Percentiles rank a stretch among this genome's conserved stretches.
Conservation (phyloP, 2,888 invertebrate genomes). For the Axea sp. region DNA sequence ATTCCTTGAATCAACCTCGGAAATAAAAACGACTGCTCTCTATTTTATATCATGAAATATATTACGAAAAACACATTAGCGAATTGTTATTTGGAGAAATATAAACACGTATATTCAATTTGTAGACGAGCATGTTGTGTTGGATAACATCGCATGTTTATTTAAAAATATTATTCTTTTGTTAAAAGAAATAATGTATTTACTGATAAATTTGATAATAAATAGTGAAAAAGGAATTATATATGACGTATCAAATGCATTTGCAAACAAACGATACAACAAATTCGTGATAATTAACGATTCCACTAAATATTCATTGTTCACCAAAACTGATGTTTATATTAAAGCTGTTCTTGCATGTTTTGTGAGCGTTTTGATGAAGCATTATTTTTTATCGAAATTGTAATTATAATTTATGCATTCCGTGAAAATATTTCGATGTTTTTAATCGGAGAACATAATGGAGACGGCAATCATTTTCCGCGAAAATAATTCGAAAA, state of each 20-base stretch:
- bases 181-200: conserved; percentile 29
- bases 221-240: conserved; percentile 22
- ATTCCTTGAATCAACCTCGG: conserved; percentile 55
- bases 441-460: conserved; percentile 17
- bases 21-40: conserved; percentile 48
- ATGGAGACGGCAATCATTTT: conserved; percentile 10
- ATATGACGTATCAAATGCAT: not conserved
- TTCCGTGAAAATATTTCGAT: conserved; percentile 28
- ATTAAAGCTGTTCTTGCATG: conserved; percentile 15
- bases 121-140: conserved; percentile 23
- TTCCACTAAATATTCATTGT: conserved; percentile 46
- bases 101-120: conserved; percentile 45
- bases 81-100: conserved; percentile 54
- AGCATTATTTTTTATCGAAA: conserved; percentile 41
- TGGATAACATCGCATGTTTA: conserved; percentile 39
- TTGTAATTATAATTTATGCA: conserved; percentile 43
- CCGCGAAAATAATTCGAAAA: conserved; percentile 18
- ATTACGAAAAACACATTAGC: conserved; percentile 52
- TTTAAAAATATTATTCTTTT: conserved; percentile 42
- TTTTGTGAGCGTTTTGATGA: conserved; percentile 20
- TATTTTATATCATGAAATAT: conserved; percentile 50
- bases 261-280: conserved; percentile 3
- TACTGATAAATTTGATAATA: conserved; percentile 21
- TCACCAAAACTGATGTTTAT: conserved; percentile 42
- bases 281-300: conserved; percentile 20